A percentile compares a stretch with the other conserved stretches of the same genome.
Evolutionary conservation across 2,113 vertebrate genomes (phyloP).

Genomic region (Lagopus leucura): DNA sequence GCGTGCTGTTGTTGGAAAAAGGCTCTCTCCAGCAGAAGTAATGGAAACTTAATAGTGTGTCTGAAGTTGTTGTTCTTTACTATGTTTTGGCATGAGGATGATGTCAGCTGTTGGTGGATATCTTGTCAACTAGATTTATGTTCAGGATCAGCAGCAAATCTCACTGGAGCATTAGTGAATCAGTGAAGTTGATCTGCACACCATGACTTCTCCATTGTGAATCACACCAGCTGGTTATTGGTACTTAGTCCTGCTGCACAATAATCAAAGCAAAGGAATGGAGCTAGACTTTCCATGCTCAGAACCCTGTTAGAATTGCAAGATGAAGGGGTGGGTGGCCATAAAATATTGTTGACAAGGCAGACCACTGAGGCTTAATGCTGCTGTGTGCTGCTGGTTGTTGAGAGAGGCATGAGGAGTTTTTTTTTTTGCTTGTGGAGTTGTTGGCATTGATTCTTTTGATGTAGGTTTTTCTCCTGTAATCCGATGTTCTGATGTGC

Average conservation of each 20-base stretch:
- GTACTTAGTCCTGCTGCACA: background rate
- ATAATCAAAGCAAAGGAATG: background rate
- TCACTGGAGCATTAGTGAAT: background rate
- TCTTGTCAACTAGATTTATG: background rate
- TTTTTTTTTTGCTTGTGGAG: background rate
- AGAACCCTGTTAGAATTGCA: background rate
- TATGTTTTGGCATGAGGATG: background rate
- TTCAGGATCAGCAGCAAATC: background rate
- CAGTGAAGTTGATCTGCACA: background rate
- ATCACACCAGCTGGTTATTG: background rate
- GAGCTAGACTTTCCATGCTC: background rate
- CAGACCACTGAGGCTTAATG: background rate
- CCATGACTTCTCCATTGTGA: fast-evolving
- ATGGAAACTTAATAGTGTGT: background rate
- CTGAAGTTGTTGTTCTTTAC: background rate
- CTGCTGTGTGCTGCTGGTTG: background rate
- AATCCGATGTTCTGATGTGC: background rate
- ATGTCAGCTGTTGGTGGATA: background rate
- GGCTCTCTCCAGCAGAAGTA: background rate
- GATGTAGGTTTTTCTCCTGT: background rate
- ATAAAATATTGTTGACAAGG: background rate
- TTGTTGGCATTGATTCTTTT: background rate
- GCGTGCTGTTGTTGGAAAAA: background rate
- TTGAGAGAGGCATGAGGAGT: background rate
- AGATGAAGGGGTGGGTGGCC: background rate